These are phyloP conservation scores for Heliangelus exortis DNA, from an alignment of 2,797 vertebrate genomes.

Conservation along the genomic window DNA sequence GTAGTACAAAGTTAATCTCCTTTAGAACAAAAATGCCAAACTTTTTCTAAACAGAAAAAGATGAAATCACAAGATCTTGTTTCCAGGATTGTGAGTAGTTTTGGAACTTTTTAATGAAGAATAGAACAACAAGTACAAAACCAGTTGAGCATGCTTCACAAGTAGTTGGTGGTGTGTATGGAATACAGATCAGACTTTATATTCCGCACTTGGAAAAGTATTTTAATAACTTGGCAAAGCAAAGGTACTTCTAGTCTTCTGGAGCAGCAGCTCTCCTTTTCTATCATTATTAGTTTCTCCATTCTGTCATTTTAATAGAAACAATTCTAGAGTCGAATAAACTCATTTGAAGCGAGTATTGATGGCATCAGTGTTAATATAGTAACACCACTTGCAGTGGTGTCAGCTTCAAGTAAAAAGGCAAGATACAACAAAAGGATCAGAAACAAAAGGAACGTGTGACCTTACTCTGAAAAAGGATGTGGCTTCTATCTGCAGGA, in stretches of 20 bases:
- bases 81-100: conserved; percentile 32
- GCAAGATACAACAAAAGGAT: neutral
- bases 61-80: conserved; percentile 36
- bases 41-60: conserved; percentile 17
- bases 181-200: conserved; percentile 55
- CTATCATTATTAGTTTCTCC: conserved; percentile 47
- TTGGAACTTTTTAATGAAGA: conserved; percentile 51
- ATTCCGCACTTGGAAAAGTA: conserved; percentile 60
- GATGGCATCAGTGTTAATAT: neutral
- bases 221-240: conserved; percentile 47
- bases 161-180: conserved; percentile 50
- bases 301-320: conserved; percentile 38
- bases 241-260: conserved; percentile 47
- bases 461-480: conserved; percentile 7
- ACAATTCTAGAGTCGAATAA: conserved; percentile 15
- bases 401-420: neutral
- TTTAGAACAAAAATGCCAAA: conserved; percentile 14
- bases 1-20: neutral
- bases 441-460: neutral
- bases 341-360: neutral
- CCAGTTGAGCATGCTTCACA: neutral
- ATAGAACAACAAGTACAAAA: conserved; percentile 40
- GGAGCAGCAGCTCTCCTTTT: conserved; percentile 36
- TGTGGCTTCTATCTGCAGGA: neutral
- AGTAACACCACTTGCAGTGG: neutral